phyloP scores from a whole-genome alignment of 2,888 invertebrate genomes.

The Megastigmus dorsalis region DNA sequence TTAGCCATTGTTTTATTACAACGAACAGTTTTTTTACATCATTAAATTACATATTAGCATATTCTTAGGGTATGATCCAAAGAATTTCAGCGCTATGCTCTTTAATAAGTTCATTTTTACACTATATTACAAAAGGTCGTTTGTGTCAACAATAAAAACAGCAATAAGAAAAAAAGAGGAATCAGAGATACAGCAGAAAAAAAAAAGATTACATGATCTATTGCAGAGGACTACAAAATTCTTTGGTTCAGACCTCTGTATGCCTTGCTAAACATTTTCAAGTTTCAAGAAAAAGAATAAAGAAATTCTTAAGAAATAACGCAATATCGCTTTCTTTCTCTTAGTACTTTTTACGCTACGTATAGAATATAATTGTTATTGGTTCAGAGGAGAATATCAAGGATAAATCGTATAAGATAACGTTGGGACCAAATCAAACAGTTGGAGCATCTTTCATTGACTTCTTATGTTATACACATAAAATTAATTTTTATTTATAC shows the following conservation, averaged over 20 bases:
- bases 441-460: conserved; percentile 33
- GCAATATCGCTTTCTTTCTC: conserved; percentile 27
- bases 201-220: conserved; percentile 18
- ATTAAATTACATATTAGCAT: conserved; percentile 50
- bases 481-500: no score
- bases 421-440: neutral
- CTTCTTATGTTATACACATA: neutral
- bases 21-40: conserved; percentile 53
- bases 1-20: conserved; percentile 53
- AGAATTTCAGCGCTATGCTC: conserved; percentile 61
- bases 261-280: conserved; percentile 50
- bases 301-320: conserved; percentile 40
- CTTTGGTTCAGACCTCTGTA: conserved; percentile 67
- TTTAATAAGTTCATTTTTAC: conserved; percentile 51
- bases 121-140: conserved; percentile 47
- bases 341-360: conserved; percentile 32
- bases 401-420: conserved; percentile 28
- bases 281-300: conserved; percentile 44
- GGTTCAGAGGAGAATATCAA: conserved; percentile 62
- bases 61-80: conserved; percentile 65
- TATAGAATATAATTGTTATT: conserved; percentile 39
- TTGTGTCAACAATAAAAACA: conserved; percentile 38
- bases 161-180: conserved; percentile 44
- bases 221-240: conserved; percentile 62
- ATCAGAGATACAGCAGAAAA: conserved; percentile 20